A percentile compares a stretch with the other conserved stretches of the same genome.
phyloP scores from a whole-genome alignment of 1,140 invertebrate genomes.

The Papilio helenus region DNA sequence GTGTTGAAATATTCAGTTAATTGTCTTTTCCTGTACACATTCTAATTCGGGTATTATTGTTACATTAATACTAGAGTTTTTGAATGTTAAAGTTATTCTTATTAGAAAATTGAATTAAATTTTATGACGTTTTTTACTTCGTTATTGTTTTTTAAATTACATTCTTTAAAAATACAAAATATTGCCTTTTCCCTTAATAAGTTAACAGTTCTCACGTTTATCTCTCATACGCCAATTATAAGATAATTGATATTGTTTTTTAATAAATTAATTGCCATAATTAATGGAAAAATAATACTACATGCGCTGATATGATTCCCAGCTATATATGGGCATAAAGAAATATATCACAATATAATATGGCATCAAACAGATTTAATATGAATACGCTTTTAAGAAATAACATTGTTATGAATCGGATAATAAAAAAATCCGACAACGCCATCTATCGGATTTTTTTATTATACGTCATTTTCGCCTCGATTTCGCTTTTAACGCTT shows the following conservation, averaged over 20 bases:
- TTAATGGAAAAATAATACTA: neutral
- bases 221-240: neutral
- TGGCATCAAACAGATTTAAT: neutral
- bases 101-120: neutral
- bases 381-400: neutral
- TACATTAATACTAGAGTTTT: neutral
- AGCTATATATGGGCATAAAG: neutral
- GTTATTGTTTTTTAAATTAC: neutral
- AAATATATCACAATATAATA: neutral
- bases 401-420: too few relatives aligned
- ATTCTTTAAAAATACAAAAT: neutral
- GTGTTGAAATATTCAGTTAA: neutral
- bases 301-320: neutral
- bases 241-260: constrained; percentile 8
- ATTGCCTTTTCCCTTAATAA: neutral
- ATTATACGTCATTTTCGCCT: too few relatives aligned
- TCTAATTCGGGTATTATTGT: too few relatives aligned
- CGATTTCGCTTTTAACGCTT: too few relatives aligned
- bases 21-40: neutral
- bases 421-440: too few relatives aligned
- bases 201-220: neutral
- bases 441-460: too few relatives aligned
- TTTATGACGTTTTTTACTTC: neutral
- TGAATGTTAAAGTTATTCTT: neutral
- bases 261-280: neutral